These are phyloP conservation scores for Linepithema humile DNA, from an alignment of 1,140 invertebrate genomes.

Conservation along the genomic window DNA sequence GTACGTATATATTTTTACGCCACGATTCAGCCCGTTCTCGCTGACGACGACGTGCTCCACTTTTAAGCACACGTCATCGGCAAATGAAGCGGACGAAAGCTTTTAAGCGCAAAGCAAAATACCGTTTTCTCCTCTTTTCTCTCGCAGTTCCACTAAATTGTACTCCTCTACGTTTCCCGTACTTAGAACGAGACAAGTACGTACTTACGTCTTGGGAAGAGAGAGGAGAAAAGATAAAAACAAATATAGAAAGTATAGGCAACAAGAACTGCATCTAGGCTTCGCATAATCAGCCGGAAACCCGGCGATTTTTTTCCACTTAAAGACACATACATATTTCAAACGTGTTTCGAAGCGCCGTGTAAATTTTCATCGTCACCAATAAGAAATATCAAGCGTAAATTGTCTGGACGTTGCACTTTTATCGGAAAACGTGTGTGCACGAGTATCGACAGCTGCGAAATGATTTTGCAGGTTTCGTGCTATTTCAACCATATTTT, in stretches of 20 bases:
- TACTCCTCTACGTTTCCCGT: slow-evolving; percentile 1
- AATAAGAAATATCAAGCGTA: neutral
- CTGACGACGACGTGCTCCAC: neutral
- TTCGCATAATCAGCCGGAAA: slow-evolving; percentile 1
- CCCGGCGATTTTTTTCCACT: neutral
- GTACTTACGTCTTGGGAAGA: neutral
- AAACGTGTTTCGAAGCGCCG: neutral
- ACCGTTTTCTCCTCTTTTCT: neutral
- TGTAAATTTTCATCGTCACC: neutral
- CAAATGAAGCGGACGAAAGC: slow-evolving; percentile 17
- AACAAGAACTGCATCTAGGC: neutral
- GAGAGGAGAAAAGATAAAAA: neutral
- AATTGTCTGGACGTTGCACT: neutral
- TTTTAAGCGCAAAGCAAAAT: slow-evolving; percentile 16
- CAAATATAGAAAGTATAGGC: neutral
- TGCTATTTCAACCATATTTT: neutral
- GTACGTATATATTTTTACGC: neutral
- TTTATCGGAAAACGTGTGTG: neutral
- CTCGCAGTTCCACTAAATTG: neutral
- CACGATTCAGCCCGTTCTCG: neutral
- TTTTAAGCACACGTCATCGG: slow-evolving; percentile 4
- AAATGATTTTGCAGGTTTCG: neutral
- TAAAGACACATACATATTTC: neutral
- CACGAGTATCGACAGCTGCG: neutral
- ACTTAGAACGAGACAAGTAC: slow-evolving; percentile 2